A percentile compares a stretch with the other conserved stretches of the same genome.
Evolutionary conservation across 2,113 vertebrate species (phyloP).

Genomic region (Zosterops hypoxanthus): DNA sequence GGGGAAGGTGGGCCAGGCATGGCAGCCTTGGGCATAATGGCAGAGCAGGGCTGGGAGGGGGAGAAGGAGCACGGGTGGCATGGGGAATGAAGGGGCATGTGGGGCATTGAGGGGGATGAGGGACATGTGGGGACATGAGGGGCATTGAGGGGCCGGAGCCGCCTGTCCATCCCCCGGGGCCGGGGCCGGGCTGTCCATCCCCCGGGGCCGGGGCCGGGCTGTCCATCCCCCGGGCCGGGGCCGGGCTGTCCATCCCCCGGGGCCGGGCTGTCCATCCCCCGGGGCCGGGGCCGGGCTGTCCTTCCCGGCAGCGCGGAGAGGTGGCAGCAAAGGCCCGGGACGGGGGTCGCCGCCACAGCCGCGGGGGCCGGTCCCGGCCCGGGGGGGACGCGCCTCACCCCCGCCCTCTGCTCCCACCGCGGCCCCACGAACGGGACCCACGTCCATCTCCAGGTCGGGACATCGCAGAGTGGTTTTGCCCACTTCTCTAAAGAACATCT

Average conservation of each 20-base stretch:
- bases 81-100: not conserved
- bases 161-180: no score
- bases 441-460: not conserved
- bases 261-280: not conserved
- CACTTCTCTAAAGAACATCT: not conserved
- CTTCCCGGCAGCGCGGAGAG: slow-evolving; percentile 52
- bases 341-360: not conserved
- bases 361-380: not conserved
- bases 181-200: not conserved
- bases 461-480: not conserved
- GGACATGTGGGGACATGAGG: not conserved
- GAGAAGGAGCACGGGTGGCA: not conserved
- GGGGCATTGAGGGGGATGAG: not conserved
- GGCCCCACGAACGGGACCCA: not conserved
- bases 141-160: no score
- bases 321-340: slow-evolving; percentile 58
- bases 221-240: slow-evolving; percentile 30
- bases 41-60: not conserved
- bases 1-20: not conserved
- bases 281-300: slow-evolving; percentile 10
- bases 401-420: not conserved
- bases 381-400: not conserved
- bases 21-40: not conserved
- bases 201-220: not conserved
- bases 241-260: no score